A percentile compares a stretch with the other conserved stretches of the same genome.
phyloP scores from a whole-genome alignment of 2,888 invertebrate species.

The Volucella zonaria region DNA sequence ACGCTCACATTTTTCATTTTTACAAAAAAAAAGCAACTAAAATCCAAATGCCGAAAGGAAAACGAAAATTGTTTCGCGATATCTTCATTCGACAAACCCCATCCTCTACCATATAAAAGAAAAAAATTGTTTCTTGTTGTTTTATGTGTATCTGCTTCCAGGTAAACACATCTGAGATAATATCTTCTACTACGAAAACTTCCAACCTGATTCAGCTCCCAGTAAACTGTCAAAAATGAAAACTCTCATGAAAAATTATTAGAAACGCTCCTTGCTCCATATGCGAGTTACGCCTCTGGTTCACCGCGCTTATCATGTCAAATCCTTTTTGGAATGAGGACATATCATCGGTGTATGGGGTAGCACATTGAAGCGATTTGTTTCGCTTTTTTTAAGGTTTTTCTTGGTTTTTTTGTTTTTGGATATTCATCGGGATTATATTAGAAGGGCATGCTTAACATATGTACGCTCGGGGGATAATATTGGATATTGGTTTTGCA shows the following conservation, averaged over 20 bases:
- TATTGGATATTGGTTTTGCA: conserved; percentile 67
- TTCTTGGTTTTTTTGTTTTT: conserved; percentile 37
- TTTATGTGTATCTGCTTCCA: conserved; percentile 23
- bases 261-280: conserved; percentile 12
- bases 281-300: neutral
- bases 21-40: neutral
- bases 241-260: conserved; percentile 67
- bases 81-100: conserved; percentile 22
- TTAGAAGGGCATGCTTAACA: conserved; percentile 51
- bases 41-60: conserved; percentile 34
- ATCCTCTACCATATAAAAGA: neutral
- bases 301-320: conserved; percentile 21
- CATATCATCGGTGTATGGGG: conserved; percentile 3
- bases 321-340: conserved; percentile 4
- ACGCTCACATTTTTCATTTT: neutral
- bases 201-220: neutral
- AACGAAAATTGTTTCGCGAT: conserved; percentile 50
- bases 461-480: conserved; percentile 44
- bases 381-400: neutral
- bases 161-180: conserved; percentile 55
- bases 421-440: conserved; percentile 49
- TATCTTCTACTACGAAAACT: conserved; percentile 4
- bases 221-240: conserved; percentile 65
- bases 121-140: conserved; percentile 18
- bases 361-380: conserved; percentile 35